A percentile compares a stretch with the other conserved stretches of the same genome.
Conservation (phyloP, 1,140 invertebrate species). For the Calliopsis andreniformis region DNA sequence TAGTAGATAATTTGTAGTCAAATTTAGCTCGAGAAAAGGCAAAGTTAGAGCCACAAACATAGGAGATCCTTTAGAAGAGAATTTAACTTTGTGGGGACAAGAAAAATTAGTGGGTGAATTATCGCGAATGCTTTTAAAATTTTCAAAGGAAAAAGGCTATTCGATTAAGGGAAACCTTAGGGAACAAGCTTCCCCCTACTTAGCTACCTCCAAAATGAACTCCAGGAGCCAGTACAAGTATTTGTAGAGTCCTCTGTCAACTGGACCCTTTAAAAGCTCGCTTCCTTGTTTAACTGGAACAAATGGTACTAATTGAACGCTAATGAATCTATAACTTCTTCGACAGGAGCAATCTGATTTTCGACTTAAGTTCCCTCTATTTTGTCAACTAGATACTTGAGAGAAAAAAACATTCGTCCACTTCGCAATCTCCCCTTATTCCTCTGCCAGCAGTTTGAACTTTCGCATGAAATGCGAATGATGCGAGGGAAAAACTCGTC, state of each 20-base stretch:
- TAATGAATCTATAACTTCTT: slow-evolving; percentile 73
- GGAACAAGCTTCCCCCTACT: background rate
- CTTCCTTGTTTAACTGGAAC: slow-evolving; percentile 71
- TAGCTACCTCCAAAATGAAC: slow-evolving; percentile 20
- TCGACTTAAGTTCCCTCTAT: no score
- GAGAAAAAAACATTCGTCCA: background rate
- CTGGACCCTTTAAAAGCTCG: slow-evolving; percentile 62
- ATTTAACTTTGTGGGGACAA: background rate
- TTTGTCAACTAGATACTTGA: no score
- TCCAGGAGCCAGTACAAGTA: slow-evolving; percentile 54
- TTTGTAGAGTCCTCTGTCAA: slow-evolving; percentile 75
- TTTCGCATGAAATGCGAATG: no score
- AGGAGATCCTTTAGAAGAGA: background rate
- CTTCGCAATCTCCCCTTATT: background rate
- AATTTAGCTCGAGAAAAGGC: background rate
- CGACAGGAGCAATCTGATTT: background rate
- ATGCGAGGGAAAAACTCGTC: background rate
- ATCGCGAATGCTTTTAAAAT: background rate
- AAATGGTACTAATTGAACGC: slow-evolving; percentile 79
- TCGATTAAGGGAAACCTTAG: background rate
- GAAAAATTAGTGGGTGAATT: slow-evolving; percentile 18
- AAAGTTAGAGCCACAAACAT: background rate
- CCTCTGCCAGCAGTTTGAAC: background rate
- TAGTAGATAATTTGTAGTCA: slow-evolving; percentile 12
- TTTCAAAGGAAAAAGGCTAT: no score